phyloP scores from a whole-genome alignment of 1,140 invertebrate species.

The Procambarus clarkii region DNA sequence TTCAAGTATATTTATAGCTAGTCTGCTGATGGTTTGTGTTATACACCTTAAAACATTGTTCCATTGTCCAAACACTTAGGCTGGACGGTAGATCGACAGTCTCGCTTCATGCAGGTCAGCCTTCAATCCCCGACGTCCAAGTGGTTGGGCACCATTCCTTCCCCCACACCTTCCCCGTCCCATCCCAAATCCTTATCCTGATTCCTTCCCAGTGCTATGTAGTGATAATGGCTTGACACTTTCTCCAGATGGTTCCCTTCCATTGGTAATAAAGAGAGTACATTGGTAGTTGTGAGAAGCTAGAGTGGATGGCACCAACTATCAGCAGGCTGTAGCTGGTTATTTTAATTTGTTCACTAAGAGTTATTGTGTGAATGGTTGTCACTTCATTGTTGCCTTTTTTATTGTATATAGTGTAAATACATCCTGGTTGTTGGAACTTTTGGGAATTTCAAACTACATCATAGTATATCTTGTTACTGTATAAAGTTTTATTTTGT shows the following conservation, averaged over 20 bases:
- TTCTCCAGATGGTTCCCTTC: too few species aligned
- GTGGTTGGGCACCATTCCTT: too few species aligned
- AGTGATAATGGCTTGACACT: too few species aligned
- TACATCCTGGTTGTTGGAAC: background rate
- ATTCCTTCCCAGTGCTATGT: too few species aligned
- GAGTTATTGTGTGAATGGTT: background rate
- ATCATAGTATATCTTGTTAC: background rate
- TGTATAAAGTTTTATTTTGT: slow-evolving; percentile 1
- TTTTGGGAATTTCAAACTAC: background rate
- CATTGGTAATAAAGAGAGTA: background rate
- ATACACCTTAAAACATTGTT: background rate
- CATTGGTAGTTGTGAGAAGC: background rate
- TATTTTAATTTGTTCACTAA: background rate
- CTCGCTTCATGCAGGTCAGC: too few species aligned
- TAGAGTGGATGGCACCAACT: background rate
- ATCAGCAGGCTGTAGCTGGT: background rate
- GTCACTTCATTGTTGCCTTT: background rate
- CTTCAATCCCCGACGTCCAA: too few species aligned
- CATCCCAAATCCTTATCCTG: too few species aligned
- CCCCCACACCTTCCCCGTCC: too few species aligned
- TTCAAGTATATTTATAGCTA: background rate
- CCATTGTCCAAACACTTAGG: too few species aligned
- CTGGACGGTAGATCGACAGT: too few species aligned
- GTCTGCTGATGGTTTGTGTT: background rate
- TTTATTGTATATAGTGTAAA: slow-evolving; percentile 13